Conservation (phyloP, 2,888 invertebrate species). For the Drosophila mimetica region DNA sequence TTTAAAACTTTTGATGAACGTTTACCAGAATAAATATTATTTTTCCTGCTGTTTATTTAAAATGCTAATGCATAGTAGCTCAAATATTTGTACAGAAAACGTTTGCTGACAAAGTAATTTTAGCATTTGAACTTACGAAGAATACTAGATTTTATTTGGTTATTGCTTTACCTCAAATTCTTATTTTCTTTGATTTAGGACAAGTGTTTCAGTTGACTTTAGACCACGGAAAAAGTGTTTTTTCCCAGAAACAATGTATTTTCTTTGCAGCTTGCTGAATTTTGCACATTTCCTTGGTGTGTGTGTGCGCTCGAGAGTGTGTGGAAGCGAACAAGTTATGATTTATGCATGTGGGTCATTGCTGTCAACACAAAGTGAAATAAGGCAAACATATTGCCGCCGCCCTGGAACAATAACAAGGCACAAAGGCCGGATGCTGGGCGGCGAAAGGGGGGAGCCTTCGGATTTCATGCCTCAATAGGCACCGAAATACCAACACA, state of each 20-base stretch:
- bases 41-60: too few species aligned
- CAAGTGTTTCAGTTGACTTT: slow-evolving; percentile 23
- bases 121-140: too few species aligned
- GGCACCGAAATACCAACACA: slow-evolving; percentile 26
- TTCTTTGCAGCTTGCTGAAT: slow-evolving; percentile 22
- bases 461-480: slow-evolving; percentile 53
- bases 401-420: slow-evolving; percentile 46
- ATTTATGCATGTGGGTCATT: slow-evolving; percentile 83
- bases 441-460: slow-evolving; percentile 8
- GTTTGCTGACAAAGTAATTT: too few species aligned
- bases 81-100: neutral
- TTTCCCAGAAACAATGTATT: slow-evolving; percentile 6
- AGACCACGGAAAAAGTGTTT: slow-evolving; percentile 3
- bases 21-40: too few species aligned
- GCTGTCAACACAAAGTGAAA: slow-evolving; percentile 78
- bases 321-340: slow-evolving; percentile 66
- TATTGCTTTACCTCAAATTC: neutral
- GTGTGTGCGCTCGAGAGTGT: slow-evolving; percentile 1
- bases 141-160: neutral
- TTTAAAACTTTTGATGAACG: too few species aligned
- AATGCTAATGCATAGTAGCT: too few species aligned
- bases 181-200: slow-evolving; percentile 13
- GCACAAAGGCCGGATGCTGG: slow-evolving; percentile 24
- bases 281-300: slow-evolving; percentile 53
- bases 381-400: slow-evolving; percentile 69